These are phyloP conservation scores for Mystacides longicornis DNA, from an alignment of 2,888 invertebrate genomes.

Conservation along the genomic window DNA sequence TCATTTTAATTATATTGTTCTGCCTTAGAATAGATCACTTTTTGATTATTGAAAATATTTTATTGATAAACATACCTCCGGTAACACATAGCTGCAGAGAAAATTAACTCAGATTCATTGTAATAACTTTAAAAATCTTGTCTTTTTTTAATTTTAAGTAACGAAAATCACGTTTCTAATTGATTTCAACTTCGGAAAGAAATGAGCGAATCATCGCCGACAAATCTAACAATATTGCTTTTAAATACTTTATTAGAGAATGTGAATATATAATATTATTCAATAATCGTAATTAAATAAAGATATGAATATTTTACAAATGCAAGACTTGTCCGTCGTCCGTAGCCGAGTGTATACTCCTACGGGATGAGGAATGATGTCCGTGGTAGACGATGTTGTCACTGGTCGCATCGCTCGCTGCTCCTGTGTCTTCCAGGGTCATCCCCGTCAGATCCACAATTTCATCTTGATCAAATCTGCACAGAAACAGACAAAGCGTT, in stretches of 20 bases:
- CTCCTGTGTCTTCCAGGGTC: slow-evolving; percentile 49
- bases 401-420: slow-evolving; percentile 32
- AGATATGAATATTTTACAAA: slow-evolving; percentile 36
- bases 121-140: too few species aligned
- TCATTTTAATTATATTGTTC: slow-evolving; percentile 1
- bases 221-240: not conserved
- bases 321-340: slow-evolving; percentile 47
- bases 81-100: not conserved
- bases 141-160: too few species aligned
- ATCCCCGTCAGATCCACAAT: slow-evolving; percentile 80
- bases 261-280: not conserved
- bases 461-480: slow-evolving; percentile 70
- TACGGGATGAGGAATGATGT: slow-evolving; percentile 26
- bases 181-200: not conserved
- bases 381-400: slow-evolving; percentile 30
- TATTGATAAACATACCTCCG: not conserved
- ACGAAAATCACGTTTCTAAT: too few species aligned
- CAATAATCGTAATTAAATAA: not conserved
- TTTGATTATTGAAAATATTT: not conserved
- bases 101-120: too few species aligned
- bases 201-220: too few species aligned
- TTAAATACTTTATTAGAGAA: not conserved
- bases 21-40: not conserved
- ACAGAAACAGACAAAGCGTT: not conserved
- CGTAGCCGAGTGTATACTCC: slow-evolving; percentile 34